Evolutionary conservation across 2,113 vertebrate species (phyloP).

Genomic region (Osmerus mordax): DNA sequence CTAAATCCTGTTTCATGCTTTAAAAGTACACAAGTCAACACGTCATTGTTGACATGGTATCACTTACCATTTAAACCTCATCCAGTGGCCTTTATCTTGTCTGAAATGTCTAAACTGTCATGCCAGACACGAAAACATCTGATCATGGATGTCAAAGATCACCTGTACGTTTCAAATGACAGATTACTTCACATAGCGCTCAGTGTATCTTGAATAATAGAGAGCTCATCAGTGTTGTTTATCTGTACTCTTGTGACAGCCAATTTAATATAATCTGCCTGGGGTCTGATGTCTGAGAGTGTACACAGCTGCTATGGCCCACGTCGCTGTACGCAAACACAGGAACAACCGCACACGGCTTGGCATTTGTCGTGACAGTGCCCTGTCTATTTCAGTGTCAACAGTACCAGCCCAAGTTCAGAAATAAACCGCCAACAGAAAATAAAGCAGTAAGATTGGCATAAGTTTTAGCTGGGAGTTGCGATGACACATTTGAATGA

Average conservation of each 20-base stretch:
- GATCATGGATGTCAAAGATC: too few species aligned
- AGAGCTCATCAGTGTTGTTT: background rate
- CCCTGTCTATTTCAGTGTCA: conserved; percentile 48
- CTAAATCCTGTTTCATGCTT: too few species aligned
- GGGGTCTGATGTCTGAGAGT: conserved; percentile 49
- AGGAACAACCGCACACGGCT: conserved; percentile 43
- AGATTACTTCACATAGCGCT: too few species aligned
- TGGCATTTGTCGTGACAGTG: conserved; percentile 48
- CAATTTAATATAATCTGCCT: conserved; percentile 30
- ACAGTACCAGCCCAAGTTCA: conserved; percentile 16
- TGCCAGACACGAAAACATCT: too few species aligned
- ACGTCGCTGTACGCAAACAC: conserved; percentile 59
- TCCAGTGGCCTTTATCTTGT: too few species aligned
- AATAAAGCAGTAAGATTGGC: conserved; percentile 16
- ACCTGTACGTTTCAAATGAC: too few species aligned
- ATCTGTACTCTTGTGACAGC: conserved; percentile 12
- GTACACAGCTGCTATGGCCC: conserved; percentile 67
- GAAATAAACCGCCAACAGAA: conserved; percentile 26
- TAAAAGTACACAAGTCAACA: too few species aligned
- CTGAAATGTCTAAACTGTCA: too few species aligned
- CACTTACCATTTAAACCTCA: too few species aligned
- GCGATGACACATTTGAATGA: background rate
- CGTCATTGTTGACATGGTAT: too few species aligned
- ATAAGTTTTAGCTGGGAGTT: background rate
- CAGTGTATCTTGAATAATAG: background rate